Evolutionary conservation across 1,140 invertebrate species (phyloP), one percentile per base, ranked within the genome.

Genomic region (Apis cerana): DNA sequence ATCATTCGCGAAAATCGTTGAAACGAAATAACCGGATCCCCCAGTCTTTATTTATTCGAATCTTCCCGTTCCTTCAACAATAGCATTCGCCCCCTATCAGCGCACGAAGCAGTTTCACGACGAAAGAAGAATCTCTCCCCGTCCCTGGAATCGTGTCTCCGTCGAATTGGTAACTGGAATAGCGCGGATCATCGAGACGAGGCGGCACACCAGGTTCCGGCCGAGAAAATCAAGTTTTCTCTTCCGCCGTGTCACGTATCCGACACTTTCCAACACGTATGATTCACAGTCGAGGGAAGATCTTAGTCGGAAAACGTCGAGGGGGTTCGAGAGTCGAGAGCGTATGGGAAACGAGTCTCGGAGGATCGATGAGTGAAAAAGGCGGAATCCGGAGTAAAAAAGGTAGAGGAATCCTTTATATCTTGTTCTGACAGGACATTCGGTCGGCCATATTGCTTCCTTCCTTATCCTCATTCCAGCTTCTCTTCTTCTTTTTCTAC

Each of bases 381-480:
- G 33, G 17, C 11, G 54, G 27, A 75, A 79, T 48, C 43, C 43
- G 8, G 27, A 58, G 64, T 76, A 77, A 69, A 80, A 27, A 67
- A 83, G 82, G 77, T 70, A 56, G 64, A 27, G 48, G 33, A 74
- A n/a, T 67, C 56, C 75, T 79, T 85, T 89, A 87, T 88, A 82
- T 88, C 85, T 86, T 80, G 83, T 83, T 80, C 68, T 83, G 86
- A 89, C 77, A 81, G 81, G 85, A 88, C 77, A 68, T 83, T 74
- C 75, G 52, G 65, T 75, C 71, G 61, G 70, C 71, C 84, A 86
- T 86, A 84, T 86, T 86, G 75, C 71, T 48, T 82, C 50, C 61
- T 76, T 59, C 71, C 33, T 83, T 59, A 67, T 67, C 64, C 19
- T 19, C 33, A n/a, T 21, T 43, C 65, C 33, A 43, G 12, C 27